Evolutionary conservation across 2,797 vertebrate species (phyloP).

Genomic region (Pseudochaenichthys georgianus): DNA sequence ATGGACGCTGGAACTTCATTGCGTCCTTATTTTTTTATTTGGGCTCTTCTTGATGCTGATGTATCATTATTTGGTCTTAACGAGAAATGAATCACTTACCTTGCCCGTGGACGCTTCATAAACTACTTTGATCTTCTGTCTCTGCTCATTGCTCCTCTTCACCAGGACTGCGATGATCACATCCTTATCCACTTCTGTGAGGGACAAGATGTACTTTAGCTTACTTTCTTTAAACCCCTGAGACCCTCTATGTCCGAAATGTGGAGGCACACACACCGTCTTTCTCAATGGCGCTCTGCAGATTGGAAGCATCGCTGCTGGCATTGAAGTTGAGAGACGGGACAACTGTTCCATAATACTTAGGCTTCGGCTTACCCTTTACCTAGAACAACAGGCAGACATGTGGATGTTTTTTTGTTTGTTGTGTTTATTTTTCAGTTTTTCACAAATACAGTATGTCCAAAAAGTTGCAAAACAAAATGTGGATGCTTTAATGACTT

Average conservation of each 20-base stretch:
- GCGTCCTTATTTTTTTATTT: neutral
- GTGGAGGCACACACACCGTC: conserved; percentile 77
- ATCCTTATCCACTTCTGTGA: conserved; percentile 90
- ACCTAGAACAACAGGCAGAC: conserved; percentile 42
- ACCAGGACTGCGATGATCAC: conserved; percentile 89
- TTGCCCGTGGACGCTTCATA: conserved; percentile 87
- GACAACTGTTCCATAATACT: conserved; percentile 79
- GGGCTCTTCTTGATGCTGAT: neutral
- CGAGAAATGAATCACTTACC: conserved; percentile 71
- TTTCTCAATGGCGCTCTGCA: conserved; percentile 88
- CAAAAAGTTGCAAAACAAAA: neutral
- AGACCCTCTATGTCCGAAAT: neutral
- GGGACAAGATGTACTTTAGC: neutral
- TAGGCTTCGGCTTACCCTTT: conserved; percentile 55
- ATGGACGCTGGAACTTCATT: neutral
- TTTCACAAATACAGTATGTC: too few species aligned
- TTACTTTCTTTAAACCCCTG: neutral
- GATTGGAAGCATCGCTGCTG: conserved; percentile 82
- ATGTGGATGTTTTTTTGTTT: neutral
- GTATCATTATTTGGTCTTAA: neutral
- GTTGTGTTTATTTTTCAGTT: too few species aligned
- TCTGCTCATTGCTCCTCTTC: conserved; percentile 90
- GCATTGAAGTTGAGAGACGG: conserved; percentile 86
- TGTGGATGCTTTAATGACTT: neutral
- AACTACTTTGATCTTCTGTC: conserved; percentile 91